A percentile compares a stretch with the other conserved stretches of the same genome.
Conservation (phyloP, 2,888 invertebrate species). For the Halocaridina rubra region DNA sequence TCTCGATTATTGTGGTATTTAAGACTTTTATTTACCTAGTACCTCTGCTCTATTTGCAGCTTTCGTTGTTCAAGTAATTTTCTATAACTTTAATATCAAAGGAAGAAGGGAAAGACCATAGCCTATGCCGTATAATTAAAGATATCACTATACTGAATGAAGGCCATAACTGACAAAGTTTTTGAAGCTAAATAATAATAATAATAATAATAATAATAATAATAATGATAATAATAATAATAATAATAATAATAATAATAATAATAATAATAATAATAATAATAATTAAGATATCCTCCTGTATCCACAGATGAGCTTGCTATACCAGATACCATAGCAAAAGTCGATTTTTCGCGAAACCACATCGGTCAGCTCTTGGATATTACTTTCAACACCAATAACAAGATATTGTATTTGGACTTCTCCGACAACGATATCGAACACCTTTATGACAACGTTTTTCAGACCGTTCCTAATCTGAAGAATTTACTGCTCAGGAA, state of each 20-base stretch:
- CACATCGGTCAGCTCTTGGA: not conserved
- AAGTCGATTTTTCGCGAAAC: constrained; percentile 12
- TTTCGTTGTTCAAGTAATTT: not conserved
- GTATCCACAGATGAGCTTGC: not conserved
- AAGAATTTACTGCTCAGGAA: not conserved
- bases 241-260: no score
- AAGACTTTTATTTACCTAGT: no score
- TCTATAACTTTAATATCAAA: no score
- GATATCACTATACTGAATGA: no score
- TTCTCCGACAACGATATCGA: not conserved
- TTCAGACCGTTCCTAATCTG: not conserved
- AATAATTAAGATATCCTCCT: no score
- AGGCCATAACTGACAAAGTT: not conserved
- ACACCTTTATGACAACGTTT: not conserved
- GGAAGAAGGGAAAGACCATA: no score
- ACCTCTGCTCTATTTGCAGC: not conserved
- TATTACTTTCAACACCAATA: not conserved
- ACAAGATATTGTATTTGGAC: not conserved
- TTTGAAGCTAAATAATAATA: not conserved
- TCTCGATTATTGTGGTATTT: no score
- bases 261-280: no score
- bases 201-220: not conserved
- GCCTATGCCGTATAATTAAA: no score
- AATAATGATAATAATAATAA: no score
- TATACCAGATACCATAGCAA: not conserved